These are phyloP conservation scores for Cavia aperea DNA, from an alignment of 2,113 vertebrate species.

Conservation along the genomic window DNA sequence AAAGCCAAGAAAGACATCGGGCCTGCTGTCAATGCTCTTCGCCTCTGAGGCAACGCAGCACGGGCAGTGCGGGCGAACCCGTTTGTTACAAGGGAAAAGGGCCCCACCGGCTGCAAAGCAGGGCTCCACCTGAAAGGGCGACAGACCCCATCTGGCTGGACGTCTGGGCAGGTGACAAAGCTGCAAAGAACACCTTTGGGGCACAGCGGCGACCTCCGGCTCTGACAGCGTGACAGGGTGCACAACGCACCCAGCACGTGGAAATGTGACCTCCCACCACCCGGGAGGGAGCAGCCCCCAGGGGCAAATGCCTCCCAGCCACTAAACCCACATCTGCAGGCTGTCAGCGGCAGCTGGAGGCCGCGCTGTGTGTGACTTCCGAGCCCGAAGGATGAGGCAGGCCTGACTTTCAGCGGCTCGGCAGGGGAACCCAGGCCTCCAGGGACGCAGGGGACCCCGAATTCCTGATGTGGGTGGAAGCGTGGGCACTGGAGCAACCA, in stretches of 20 bases:
- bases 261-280: background rate
- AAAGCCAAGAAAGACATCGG: fast-evolving
- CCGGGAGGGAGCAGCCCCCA: fast-evolving
- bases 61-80: fast-evolving
- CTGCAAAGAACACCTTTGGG: background rate
- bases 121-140: fast-evolving
- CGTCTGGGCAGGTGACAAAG: background rate
- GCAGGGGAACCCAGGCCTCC: background rate
- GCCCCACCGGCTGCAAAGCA: background rate
- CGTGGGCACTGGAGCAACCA: too few species aligned
- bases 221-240: background rate
- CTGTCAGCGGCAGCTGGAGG: too few species aligned
- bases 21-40: background rate
- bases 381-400: background rate
- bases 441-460: background rate
- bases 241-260: background rate
- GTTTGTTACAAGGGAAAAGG: background rate
- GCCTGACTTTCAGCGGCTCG: background rate
- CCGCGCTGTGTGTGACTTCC: background rate
- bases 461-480: background rate
- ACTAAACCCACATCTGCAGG: fast-evolving
- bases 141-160: background rate
- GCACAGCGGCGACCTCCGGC: background rate
- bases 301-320: fast-evolving
- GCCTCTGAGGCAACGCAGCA: fast-evolving